Conservation (phyloP, 2,888 invertebrate species). For the Eueremaeus valkanovi region DNA sequence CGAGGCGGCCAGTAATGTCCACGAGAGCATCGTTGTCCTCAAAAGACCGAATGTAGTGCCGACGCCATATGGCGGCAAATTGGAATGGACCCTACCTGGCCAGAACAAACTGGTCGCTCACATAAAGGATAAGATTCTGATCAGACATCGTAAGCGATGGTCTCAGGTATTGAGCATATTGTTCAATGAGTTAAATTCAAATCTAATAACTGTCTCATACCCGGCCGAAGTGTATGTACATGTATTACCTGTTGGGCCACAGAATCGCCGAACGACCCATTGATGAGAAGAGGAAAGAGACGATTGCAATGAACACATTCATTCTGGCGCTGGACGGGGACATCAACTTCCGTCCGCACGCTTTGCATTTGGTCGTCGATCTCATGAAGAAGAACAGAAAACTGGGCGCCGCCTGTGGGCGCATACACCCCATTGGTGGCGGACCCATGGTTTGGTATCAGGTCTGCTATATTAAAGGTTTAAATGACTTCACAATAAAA, state of each 20-base stretch:
- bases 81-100: constrained; percentile 79
- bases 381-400: constrained; percentile 75
- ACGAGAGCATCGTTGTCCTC: constrained; percentile 54
- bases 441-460: constrained; percentile 79
- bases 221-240: constrained; percentile 69
- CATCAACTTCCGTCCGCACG: constrained; percentile 77
- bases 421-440: constrained; percentile 81
- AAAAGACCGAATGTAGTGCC: constrained; percentile 69
- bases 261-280: constrained; percentile 61
- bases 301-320: constrained; percentile 62
- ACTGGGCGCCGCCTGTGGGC: constrained; percentile 80
- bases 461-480: neutral
- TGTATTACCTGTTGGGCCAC: constrained; percentile 83
- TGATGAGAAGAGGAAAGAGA: constrained; percentile 28
- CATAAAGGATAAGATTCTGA: constrained; percentile 81
- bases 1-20: constrained; percentile 65
- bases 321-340: constrained; percentile 81
- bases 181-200: neutral
- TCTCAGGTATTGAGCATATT: constrained; percentile 67
- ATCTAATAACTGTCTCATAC: neutral
- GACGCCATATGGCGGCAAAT: constrained; percentile 79
- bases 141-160: constrained; percentile 86
- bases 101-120: constrained; percentile 79
- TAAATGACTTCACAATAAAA: neutral
- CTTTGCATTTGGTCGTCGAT: constrained; percentile 72